phyloP scores from a whole-genome alignment of 2,888 invertebrate genomes.

The Argyresthia goedartella region DNA sequence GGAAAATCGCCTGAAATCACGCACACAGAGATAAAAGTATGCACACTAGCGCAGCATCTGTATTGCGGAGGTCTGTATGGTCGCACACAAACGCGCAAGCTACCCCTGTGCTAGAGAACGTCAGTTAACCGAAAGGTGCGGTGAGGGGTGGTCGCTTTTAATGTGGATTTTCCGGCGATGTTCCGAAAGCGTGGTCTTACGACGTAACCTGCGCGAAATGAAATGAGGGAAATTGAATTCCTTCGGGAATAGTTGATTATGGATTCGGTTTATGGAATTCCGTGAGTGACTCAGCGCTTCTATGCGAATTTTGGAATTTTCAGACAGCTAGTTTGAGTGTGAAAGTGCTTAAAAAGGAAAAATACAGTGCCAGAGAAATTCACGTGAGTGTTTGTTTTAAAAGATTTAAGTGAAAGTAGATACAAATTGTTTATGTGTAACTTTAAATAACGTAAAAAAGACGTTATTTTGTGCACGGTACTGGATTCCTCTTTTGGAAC shows the following conservation, averaged over 20 bases:
- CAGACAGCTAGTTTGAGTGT: neutral
- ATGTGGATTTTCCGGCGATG: neutral
- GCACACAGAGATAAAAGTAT: constrained; percentile 31
- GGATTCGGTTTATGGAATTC: neutral
- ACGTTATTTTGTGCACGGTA: too few species aligned
- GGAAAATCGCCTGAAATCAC: constrained; percentile 32
- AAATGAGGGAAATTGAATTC: neutral
- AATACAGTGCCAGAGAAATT: too few species aligned
- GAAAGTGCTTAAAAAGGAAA: neutral
- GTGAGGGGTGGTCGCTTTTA: constrained; percentile 1
- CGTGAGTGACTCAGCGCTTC: neutral
- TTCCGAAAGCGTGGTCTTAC: neutral
- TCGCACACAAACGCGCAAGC: constrained; percentile 28
- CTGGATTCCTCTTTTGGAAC: too few species aligned
- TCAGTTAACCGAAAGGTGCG: constrained; percentile 23
- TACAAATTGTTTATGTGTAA: too few species aligned
- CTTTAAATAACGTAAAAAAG: too few species aligned
- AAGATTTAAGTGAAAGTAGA: too few species aligned
- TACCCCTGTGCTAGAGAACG: constrained; percentile 46
- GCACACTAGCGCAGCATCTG: constrained; percentile 23
- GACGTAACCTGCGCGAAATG: neutral
- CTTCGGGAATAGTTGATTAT: neutral
- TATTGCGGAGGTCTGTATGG: constrained; percentile 21
- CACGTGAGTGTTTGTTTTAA: too few species aligned
- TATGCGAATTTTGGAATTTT: neutral